These are phyloP conservation scores for Hydropsyche betteni DNA, from an alignment of 2,888 invertebrate species.

Conservation along the genomic window DNA sequence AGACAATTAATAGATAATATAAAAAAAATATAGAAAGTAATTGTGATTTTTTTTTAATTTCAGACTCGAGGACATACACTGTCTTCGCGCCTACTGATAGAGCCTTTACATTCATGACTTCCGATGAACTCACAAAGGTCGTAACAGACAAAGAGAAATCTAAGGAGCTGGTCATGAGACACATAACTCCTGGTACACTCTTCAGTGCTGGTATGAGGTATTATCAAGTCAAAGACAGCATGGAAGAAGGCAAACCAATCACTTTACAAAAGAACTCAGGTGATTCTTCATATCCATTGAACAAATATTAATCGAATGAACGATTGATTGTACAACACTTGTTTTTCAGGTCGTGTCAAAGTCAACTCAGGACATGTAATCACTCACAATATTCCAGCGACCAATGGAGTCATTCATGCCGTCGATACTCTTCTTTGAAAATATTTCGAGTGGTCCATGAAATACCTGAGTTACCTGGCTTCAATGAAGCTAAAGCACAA, in stretches of 20 bases:
- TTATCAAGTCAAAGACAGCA: constrained; percentile 83
- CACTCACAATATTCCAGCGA: constrained; percentile 86
- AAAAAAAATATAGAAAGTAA: no score
- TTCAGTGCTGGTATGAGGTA: constrained; percentile 89
- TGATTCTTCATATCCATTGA: constrained; percentile 56
- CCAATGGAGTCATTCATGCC: constrained; percentile 88
- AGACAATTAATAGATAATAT: neutral
- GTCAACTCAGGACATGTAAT: constrained; percentile 84
- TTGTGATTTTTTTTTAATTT: constrained; percentile 44
- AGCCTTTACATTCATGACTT: constrained; percentile 75
- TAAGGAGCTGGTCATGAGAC: constrained; percentile 77
- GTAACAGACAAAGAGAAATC: constrained; percentile 73
- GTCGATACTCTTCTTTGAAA: constrained; percentile 73
- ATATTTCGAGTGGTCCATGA: constrained; percentile 12
- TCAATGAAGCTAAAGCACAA: constrained; percentile 49
- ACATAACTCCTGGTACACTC: constrained; percentile 79
- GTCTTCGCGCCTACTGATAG: constrained; percentile 86
- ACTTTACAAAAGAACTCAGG: constrained; percentile 83
- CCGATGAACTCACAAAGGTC: constrained; percentile 69
- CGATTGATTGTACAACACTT: neutral
- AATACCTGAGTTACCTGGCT: constrained; percentile 46
- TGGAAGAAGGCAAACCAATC: constrained; percentile 77
- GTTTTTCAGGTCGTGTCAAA: constrained; percentile 78
- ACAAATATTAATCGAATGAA: constrained; percentile 1
- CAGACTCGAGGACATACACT: constrained; percentile 84